Base-by-base conservation (phyloP, 2,113 vertebrate genomes). In the Channa argus region DNA sequence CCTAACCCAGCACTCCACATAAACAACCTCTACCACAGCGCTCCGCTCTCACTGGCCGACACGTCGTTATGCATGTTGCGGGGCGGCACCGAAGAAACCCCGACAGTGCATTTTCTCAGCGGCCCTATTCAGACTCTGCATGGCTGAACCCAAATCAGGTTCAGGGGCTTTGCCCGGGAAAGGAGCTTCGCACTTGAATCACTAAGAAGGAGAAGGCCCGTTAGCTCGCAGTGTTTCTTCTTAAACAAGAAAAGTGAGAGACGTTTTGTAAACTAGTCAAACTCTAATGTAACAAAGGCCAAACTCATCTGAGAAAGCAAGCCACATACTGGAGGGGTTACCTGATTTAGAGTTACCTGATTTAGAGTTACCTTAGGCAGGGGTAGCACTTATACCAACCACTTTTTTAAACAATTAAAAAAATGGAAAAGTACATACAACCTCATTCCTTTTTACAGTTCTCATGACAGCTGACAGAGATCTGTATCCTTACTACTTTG, bases 1-100 rank as follows among this genome's bases (percentile, higher is more conserved):
- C 97, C 96, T 92, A 94, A 95, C 83, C 92, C 88, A 95, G 97
- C 84, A 91, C 95, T 94, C 84, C 84, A 94, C 93, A 85, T 80
- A 63, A 83, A 67, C 88, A 85, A 79, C 87, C 74, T 82, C 41
- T 34, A 66, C 13, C 86, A 75, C 63, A 43, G 86, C 77, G 80
- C 80, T 82, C 12, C 50, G 65, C 85, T 83, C 83, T 88, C 89
- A 90, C 92, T 93, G 94, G 52, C 71, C 80, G 68, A 84, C 50
- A 72, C 69, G 36, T 62, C 63, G 66, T 62, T 89, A 95, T 95
- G 60, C 94, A 94, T 88, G 92, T 93, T 95, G 72, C 94, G 88
- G 94, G 94, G 94, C 79, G 64, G 84, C 34, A 59, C 68, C 64
- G 80, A 55, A 80, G 86, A 84, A 91, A 89, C 94, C 93, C 91